phyloP scores from a whole-genome alignment of 2,888 invertebrate genomes.

The Suillia variegata region DNA sequence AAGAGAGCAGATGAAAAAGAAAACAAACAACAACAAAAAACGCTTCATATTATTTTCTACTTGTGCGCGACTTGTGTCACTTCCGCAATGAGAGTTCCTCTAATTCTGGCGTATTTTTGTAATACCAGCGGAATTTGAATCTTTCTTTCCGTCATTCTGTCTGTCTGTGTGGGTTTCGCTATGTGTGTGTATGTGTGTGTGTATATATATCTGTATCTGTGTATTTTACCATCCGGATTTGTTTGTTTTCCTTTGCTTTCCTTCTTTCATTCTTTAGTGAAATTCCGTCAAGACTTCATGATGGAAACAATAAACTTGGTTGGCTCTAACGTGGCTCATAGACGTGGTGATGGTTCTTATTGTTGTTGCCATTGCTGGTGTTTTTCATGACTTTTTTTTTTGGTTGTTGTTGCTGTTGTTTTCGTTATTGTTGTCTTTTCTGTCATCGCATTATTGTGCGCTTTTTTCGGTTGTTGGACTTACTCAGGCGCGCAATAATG shows the following conservation, averaged over 20 bases:
- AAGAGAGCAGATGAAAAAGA: too few species aligned
- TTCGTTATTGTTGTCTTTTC: background rate
- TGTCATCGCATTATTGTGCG: background rate
- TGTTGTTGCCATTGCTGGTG: conserved; percentile 2
- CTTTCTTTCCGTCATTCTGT: conserved; percentile 11
- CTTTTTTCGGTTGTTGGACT: background rate
- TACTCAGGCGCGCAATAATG: conserved; percentile 13
- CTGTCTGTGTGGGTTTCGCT: conserved; percentile 4
- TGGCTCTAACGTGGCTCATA: conserved; percentile 9
- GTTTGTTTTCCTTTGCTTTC: conserved; percentile 2
- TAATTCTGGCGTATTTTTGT: conserved; percentile 15
- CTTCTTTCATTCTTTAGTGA: too few species aligned
- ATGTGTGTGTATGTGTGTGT: background rate
- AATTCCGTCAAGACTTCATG: conserved; percentile 25
- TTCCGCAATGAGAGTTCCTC: conserved; percentile 18
- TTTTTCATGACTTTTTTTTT: background rate
- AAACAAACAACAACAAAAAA: too few species aligned
- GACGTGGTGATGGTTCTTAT: background rate
- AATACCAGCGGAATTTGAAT: conserved; percentile 24
- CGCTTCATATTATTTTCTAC: conserved; percentile 32
- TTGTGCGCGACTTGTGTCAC: conserved; percentile 29
- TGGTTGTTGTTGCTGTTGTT: background rate
- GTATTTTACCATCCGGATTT: background rate
- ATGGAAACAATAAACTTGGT: conserved; percentile 29
- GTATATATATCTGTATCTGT: background rate